Percentiles rank a stretch among this genome's conserved stretches.
Evolutionary conservation across 2,888 invertebrate species (phyloP).

Genomic region (Trichacis sp.): DNA sequence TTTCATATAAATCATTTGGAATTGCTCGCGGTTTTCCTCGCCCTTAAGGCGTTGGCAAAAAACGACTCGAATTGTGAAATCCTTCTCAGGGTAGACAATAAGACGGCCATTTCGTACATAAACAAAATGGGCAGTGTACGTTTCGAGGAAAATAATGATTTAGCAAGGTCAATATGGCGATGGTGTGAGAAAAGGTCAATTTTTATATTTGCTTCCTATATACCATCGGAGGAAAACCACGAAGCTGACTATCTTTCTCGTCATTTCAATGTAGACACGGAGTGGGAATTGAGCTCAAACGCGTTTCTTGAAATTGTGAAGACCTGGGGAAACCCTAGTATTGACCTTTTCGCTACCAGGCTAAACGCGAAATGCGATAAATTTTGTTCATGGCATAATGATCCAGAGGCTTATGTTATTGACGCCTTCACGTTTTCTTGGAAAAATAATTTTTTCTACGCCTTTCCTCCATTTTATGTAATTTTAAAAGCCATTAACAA

Average conservation of each 20-base stretch:
- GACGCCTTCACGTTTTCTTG: slow-evolving; percentile 24
- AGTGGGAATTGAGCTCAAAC: slow-evolving; percentile 34
- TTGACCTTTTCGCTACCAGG: slow-evolving; percentile 32
- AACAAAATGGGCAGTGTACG: slow-evolving; percentile 29
- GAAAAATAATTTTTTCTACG: slow-evolving; percentile 13
- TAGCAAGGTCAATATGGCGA: slow-evolving; percentile 30
- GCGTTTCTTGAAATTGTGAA: slow-evolving; percentile 10
- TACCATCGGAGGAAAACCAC: slow-evolving; percentile 28
- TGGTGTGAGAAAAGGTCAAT: slow-evolving; percentile 34
- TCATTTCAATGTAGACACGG: slow-evolving; percentile 15
- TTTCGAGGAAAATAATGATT: slow-evolving; percentile 34
- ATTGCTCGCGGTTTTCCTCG: slow-evolving; percentile 22
- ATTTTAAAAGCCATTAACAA: slow-evolving; percentile 34
- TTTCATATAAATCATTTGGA: slow-evolving; percentile 10
- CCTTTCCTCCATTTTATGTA: slow-evolving; percentile 36
- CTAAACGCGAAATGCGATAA: slow-evolving; percentile 20
- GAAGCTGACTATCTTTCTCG: slow-evolving; percentile 31
- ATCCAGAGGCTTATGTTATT: slow-evolving; percentile 14
- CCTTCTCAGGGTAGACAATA: slow-evolving; percentile 35
- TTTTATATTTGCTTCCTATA: slow-evolving; percentile 33
- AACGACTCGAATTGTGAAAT: slow-evolving; percentile 24
- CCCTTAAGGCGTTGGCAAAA: slow-evolving; percentile 20
- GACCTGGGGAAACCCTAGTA: slow-evolving; percentile 18
- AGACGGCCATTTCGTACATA: slow-evolving; percentile 27
- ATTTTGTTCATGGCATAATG: slow-evolving; percentile 20